Percentiles rank a stretch among this genome's conserved stretches.
Conservation (phyloP, 2,888 invertebrate species). For the Orthosia gothica region DNA sequence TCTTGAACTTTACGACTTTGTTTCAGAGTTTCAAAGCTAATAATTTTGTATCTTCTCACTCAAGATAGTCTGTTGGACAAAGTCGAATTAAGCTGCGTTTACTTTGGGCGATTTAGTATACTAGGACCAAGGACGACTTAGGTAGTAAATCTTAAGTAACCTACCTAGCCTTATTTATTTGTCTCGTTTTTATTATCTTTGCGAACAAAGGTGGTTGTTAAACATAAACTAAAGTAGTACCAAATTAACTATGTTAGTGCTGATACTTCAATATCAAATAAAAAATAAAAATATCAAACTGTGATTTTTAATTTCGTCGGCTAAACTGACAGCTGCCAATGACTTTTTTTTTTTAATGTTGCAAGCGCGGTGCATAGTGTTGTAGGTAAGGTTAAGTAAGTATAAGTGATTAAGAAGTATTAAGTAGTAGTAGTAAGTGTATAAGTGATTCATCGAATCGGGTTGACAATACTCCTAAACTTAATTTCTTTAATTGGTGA, state of each 20-base stretch:
- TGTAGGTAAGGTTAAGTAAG: too few relatives aligned
- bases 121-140: background rate
- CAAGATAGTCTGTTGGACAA: conserved; percentile 61
- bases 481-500: too few relatives aligned
- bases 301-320: too few relatives aligned
- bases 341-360: too few relatives aligned
- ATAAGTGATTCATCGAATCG: too few relatives aligned
- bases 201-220: background rate
- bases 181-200: background rate
- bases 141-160: background rate
- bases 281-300: background rate
- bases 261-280: too few relatives aligned
- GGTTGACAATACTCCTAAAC: too few relatives aligned
- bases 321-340: too few relatives aligned
- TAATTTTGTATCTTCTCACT: conserved; percentile 69
- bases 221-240: background rate
- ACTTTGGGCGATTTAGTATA: background rate
- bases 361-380: too few relatives aligned
- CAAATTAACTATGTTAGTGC: too few relatives aligned
- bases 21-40: conserved; percentile 68
- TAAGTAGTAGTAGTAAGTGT: too few relatives aligned
- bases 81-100: conserved; percentile 41
- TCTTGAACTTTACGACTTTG: conserved; percentile 64
- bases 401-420: too few relatives aligned
- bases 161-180: background rate